Base-by-base conservation (phyloP, 2,113 vertebrate species). In the Tricholaema leucomelas region DNA sequence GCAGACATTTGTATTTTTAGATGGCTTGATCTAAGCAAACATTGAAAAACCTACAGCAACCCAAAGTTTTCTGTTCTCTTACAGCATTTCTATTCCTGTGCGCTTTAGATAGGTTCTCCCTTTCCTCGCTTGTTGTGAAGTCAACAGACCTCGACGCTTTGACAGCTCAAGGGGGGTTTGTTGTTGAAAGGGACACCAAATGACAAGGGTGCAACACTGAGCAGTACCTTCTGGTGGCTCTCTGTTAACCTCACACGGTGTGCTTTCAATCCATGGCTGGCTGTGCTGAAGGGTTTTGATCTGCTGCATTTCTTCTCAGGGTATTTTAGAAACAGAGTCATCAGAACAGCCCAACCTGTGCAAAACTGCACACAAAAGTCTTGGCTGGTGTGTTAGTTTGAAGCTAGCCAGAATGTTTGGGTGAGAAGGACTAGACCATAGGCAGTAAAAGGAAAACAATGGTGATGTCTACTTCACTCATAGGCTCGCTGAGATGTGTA, bases 1-100 rank as follows among this genome's bases (percentile, higher is more conserved):
- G 89, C 42, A 95, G 84, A 74, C 30, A 71, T 82, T 88, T 48
- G 89, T 92, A 93, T 93, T 91, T 95, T 89, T 93, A 91, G 91
- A 38, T 87, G 3, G 33, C 16, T 44, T 71, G 46, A 87, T 80
- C 72, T 67, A 36, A 67, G 74, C 60, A 82, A 85, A 89, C 38
- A 28, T 40, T 77, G 72, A 79, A 73, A 87, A 92, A 92, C 11
- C 2, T 25, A 30, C 3, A 5, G 23, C 30, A 35, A 87, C 15
- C 6, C 46, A 67, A 87, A 56, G 48, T 82, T 92, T 87, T 25
- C 67, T 65, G 66, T 83, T 31, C 80, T 92, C 61, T 87, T 21
- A 14, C 63, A 85, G 56, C 88, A 69, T 61, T 88, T 83, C 70
- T 86, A 15, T 77, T 76, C 54, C 36, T 9, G 38, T 25, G 50